Base-by-base conservation (phyloP, 2,113 vertebrate genomes). In the Hirundichthys speculiger region DNA sequence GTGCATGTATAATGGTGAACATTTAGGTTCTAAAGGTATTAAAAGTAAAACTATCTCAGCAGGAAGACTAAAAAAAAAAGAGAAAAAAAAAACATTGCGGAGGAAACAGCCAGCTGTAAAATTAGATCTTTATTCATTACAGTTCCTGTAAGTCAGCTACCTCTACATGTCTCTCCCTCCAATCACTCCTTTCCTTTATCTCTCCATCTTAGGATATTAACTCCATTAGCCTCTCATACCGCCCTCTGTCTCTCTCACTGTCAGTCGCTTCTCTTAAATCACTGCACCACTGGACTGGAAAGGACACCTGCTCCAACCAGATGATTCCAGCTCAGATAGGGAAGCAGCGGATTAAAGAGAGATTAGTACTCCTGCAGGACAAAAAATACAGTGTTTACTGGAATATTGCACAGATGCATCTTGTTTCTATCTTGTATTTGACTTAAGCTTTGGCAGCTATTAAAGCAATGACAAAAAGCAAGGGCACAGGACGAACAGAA, bases 171-270 rank as follows among this genome's bases (percentile, higher is more conserved):
- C 42, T 58, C 50, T 79, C 54, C 42, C 30, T 59, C 41, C 47
- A 60, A 45, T 50, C 69, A 53, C 60, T 63, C 56, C 63, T 72
- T 70, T 30, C 41, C 45, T 73, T 48, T 75, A 67, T 88, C 77
- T 71, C 81, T 84, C 76, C 56, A 77, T 90, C 64, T 71, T 60
- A 59, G 56, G 59, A 68, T 86, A 75, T 89, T 85, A 87, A 79
- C 77, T 79, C 70, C 58, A 79, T 85, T 86, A 80, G 63, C 84
- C 84, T 82, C 79, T 79, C 59, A 52, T 70, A 82, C 82, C 73
- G 55, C 67, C 70, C 46, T 69, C 71, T 79, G 69, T 84, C 79
- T 86, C 40, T 60, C 74, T 68, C 67, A 19, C 79, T 83, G 79
- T 79, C 77, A 69, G 68, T 79, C 56, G 58, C n/a, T 69, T 77